phyloP scores from a whole-genome alignment of 2,113 vertebrate species.

The Empidonax alnorum region DNA sequence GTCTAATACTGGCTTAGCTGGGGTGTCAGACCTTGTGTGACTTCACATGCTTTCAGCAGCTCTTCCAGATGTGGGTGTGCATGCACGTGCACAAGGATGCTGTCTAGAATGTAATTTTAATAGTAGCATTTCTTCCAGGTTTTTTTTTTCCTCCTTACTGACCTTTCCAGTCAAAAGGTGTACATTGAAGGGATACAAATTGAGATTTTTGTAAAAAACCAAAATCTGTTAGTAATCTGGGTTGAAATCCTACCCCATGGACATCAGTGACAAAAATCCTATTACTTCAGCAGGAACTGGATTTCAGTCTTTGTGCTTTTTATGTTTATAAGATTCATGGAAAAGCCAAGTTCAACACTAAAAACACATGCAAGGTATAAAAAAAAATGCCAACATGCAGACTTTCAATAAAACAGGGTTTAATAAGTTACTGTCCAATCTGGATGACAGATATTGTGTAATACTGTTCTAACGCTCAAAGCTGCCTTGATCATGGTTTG shows the following conservation, averaged over 20 bases:
- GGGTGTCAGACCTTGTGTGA: not conserved
- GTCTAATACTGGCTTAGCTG: not conserved
- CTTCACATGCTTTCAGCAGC: not conserved
- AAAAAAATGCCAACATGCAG: conserved; percentile 23
- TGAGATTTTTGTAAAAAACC: not conserved
- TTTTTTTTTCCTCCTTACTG: not conserved
- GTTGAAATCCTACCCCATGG: conserved; percentile 13
- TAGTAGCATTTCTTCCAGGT: not conserved
- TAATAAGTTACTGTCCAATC: conserved; percentile 34
- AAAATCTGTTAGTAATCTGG: conserved; percentile 13
- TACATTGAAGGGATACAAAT: not conserved
- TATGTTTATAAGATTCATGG: not conserved
- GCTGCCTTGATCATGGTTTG: conserved; percentile 17
- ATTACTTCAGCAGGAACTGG: not conserved
- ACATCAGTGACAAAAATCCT: conserved; percentile 30
- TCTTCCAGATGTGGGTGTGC: not conserved
- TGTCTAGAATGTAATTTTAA: not conserved
- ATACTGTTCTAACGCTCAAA: not conserved
- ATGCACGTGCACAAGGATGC: not conserved
- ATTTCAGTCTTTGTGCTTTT: conserved; percentile 42
- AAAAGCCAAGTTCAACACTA: conserved; percentile 52
- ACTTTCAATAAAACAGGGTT: conserved; percentile 10
- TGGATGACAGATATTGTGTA: conserved; percentile 42
- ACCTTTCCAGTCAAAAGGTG: not conserved
- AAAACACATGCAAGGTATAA: conserved; percentile 51